These are phyloP conservation scores for Leucophenga maculata DNA, from an alignment of 2,888 invertebrate species.

Conservation along the genomic window DNA sequence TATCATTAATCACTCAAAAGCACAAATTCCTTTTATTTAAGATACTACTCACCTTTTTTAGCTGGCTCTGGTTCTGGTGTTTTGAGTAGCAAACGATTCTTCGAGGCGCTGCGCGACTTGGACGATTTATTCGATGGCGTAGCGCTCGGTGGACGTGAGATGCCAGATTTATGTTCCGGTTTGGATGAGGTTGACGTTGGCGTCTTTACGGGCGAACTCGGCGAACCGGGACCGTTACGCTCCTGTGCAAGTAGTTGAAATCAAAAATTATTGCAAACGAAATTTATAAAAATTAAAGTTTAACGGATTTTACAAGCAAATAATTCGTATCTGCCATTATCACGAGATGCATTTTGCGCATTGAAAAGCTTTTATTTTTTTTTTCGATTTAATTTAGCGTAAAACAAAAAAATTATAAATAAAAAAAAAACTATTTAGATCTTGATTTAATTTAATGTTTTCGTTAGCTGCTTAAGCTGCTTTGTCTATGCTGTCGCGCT, in stretches of 20 bases:
- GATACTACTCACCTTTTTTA: constrained; percentile 79
- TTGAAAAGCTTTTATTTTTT: neutral
- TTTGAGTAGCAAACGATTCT: constrained; percentile 74
- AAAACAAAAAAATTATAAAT: neutral
- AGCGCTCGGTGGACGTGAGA: constrained; percentile 72
- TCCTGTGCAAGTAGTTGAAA: constrained; percentile 65
- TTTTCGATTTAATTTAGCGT: constrained; percentile 11
- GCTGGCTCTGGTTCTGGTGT: constrained; percentile 81
- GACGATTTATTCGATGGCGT: constrained; percentile 72
- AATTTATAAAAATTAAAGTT: neutral
- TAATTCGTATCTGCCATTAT: constrained; percentile 60
- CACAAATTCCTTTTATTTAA: too few relatives aligned
- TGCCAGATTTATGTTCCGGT: constrained; percentile 64
- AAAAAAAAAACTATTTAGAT: too few relatives aligned
- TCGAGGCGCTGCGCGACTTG: constrained; percentile 71
- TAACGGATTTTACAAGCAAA: constrained; percentile 51
- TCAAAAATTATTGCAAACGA: neutral
- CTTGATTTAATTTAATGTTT: neutral
- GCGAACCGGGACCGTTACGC: constrained; percentile 79
- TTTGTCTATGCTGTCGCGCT: neutral
- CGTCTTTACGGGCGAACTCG: constrained; percentile 81
- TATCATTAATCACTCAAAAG: too few relatives aligned
- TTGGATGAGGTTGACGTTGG: constrained; percentile 73
- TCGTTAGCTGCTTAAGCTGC: neutral
- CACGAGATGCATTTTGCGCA: constrained; percentile 62